Percentiles rank a stretch among this genome's conserved stretches.
Conservation (phyloP, 2,888 invertebrate genomes). For the Cryptocheilus praepositus region DNA sequence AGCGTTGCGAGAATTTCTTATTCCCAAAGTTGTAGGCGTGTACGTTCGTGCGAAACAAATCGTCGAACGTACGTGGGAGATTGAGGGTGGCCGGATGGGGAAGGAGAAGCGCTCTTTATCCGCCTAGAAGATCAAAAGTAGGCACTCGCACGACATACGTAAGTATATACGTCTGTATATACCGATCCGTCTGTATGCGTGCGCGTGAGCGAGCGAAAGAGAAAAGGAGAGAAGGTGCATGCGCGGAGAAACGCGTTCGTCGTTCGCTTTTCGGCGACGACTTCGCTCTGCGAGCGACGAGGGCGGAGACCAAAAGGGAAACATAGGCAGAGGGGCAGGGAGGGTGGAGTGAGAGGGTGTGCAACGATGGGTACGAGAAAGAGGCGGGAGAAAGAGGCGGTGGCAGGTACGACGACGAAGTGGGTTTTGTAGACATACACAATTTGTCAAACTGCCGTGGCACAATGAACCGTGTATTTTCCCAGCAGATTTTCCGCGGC, state of each 20-base stretch:
- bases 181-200: too few relatives aligned
- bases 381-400: constrained; percentile 24
- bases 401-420: constrained; percentile 19
- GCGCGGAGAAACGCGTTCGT: too few relatives aligned
- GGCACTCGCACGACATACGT: neutral
- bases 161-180: neutral
- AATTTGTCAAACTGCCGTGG: constrained; percentile 57
- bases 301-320: neutral
- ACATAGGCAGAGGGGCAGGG: constrained; percentile 12
- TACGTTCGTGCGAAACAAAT: constrained; percentile 27
- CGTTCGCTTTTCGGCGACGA: constrained; percentile 13
- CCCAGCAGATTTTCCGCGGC: constrained; percentile 59
- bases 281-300: constrained; percentile 7
- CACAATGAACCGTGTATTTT: constrained; percentile 62
- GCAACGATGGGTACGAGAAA: constrained; percentile 8
- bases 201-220: too few relatives aligned
- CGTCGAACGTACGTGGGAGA: constrained; percentile 15
- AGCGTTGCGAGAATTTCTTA: constrained; percentile 8
- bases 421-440: constrained; percentile 49
- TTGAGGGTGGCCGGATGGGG: constrained; percentile 1
- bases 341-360: constrained; percentile 12
- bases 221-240: too few relatives aligned
- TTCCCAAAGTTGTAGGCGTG: neutral
- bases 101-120: constrained; percentile 13
- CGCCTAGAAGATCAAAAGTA: constrained; percentile 16